phyloP scores from a whole-genome alignment of 2,113 vertebrate genomes.

The Chaetura pelagica region DNA sequence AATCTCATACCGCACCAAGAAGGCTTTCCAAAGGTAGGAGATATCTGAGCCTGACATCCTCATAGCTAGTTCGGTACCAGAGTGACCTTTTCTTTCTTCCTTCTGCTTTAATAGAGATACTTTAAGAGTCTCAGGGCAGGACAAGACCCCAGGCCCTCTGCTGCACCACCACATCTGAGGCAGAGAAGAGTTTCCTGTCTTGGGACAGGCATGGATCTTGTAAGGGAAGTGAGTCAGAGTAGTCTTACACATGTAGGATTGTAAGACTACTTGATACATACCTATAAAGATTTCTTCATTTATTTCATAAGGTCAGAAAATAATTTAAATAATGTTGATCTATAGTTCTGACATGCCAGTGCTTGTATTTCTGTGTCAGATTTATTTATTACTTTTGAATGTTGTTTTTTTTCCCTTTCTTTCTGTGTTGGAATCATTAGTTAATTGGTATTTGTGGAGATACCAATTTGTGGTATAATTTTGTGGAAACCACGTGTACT shows the following conservation, averaged over 20 bases:
- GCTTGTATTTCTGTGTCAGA: background rate
- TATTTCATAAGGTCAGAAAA: background rate
- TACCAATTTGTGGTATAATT: background rate
- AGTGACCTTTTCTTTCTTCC: background rate
- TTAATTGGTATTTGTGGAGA: background rate
- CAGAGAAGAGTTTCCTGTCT: background rate
- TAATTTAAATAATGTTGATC: background rate
- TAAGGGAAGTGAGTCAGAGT: background rate
- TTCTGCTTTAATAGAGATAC: background rate
- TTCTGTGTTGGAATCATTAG: background rate
- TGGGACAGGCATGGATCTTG: background rate
- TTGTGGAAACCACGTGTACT: background rate
- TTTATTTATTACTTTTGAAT: background rate
- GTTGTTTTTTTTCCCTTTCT: background rate
- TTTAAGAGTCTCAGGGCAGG: background rate
- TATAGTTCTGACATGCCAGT: background rate
- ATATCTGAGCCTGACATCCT: background rate
- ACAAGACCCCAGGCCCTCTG: background rate
- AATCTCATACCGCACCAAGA: background rate
- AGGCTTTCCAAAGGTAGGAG: background rate
- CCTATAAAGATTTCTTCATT: background rate
- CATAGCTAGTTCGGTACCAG: background rate
- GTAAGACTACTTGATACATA: background rate
- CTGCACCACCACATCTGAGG: background rate
- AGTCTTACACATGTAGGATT: background rate